These are phyloP conservation scores for Thalassoma bifasciatum DNA, from an alignment of 2,113 vertebrate species.

Conservation along the genomic window DNA sequence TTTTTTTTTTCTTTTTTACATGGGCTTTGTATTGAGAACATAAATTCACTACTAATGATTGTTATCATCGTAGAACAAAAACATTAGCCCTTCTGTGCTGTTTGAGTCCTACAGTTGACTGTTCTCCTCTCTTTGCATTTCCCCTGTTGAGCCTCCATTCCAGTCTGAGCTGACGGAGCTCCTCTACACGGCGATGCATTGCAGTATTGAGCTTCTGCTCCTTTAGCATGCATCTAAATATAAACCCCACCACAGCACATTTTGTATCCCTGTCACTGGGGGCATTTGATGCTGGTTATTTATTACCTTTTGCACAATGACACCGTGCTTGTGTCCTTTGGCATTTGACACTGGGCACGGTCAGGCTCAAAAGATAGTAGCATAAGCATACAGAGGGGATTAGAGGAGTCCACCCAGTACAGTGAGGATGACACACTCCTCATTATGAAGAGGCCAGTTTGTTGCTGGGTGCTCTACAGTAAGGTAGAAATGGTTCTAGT, in stretches of 20 bases:
- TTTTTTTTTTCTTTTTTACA: not conserved
- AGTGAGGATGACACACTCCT: conserved; percentile 2
- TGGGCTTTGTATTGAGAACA: not conserved
- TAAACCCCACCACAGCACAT: conserved; percentile 73
- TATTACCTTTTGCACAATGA: conserved; percentile 73
- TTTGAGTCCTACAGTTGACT: conserved; percentile 29
- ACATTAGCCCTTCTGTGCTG: not conserved
- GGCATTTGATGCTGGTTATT: conserved; percentile 68
- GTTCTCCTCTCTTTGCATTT: not conserved
- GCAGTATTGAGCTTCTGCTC: conserved; percentile 53
- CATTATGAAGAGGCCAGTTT: conserved; percentile 6
- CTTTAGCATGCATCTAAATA: conserved; percentile 72
- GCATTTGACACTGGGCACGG: conserved; percentile 64
- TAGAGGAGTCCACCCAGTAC: not conserved
- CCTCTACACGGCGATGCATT: conserved; percentile 31
- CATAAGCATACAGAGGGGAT: not conserved
- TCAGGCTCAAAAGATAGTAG: conserved; percentile 23
- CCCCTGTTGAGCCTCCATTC: conserved; percentile 31
- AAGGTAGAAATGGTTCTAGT: no score
- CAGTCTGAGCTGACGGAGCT: conserved; percentile 34
- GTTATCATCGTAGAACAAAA: not conserved
- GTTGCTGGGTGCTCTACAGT: not conserved
- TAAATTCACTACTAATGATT: not conserved
- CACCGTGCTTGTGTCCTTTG: conserved; percentile 66
- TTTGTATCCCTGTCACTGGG: conserved; percentile 69